phyloP scores from a whole-genome alignment of 1,140 invertebrate genomes.

The Cydia splendana region DNA sequence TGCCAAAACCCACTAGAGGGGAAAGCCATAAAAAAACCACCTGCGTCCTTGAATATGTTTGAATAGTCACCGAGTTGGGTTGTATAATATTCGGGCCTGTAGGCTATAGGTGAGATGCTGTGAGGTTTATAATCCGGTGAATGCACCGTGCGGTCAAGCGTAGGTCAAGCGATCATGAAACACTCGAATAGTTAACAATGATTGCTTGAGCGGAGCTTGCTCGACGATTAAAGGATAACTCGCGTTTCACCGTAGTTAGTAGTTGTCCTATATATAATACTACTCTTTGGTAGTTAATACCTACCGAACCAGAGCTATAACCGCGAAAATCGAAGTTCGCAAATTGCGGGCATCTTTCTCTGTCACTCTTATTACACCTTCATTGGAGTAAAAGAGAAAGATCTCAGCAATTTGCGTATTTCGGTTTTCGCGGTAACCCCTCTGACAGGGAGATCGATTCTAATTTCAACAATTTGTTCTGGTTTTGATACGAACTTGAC shows the following conservation, averaged over 20 bases:
- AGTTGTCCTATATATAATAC: too few species aligned
- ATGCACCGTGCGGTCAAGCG: neutral
- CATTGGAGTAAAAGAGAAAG: too few species aligned
- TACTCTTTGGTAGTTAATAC: too few species aligned
- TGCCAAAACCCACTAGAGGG: too few species aligned
- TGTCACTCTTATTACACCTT: too few species aligned
- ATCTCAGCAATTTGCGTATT: too few species aligned
- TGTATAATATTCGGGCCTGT: neutral
- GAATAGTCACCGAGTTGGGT: neutral
- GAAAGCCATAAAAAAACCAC: too few species aligned
- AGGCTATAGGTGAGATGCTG: neutral
- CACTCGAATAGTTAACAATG: constrained; percentile 3
- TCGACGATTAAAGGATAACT: neutral
- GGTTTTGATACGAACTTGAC: too few species aligned
- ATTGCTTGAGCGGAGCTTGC: neutral
- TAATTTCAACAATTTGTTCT: too few species aligned
- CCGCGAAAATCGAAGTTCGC: too few species aligned
- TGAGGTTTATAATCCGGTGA: neutral
- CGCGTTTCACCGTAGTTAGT: neutral
- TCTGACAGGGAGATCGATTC: neutral
- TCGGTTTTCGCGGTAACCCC: too few species aligned
- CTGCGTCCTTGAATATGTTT: neutral
- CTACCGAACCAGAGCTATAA: neutral
- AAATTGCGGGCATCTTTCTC: too few species aligned
- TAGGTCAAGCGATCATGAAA: neutral